A percentile compares a stretch with the other conserved stretches of the same genome.
phyloP scores from a whole-genome alignment of 2,113 vertebrate genomes.

The Mesembrinibis cayennensis region DNA sequence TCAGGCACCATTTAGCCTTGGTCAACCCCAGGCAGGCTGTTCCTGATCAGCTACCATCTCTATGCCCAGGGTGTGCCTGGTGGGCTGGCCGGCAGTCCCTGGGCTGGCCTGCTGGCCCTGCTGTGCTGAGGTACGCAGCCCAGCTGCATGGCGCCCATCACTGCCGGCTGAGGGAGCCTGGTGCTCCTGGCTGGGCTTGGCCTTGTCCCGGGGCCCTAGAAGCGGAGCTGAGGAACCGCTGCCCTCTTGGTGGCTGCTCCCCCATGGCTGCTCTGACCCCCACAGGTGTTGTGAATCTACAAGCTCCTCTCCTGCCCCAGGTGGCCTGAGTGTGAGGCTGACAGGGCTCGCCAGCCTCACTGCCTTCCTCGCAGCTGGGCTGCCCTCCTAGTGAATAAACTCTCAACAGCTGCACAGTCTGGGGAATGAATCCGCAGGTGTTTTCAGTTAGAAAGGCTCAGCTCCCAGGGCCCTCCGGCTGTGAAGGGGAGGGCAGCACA shows the following conservation, averaged over 20 bases:
- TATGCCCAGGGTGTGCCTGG: neutral
- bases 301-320: neutral
- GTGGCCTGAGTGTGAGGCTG: neutral
- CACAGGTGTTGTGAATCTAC: fast-evolving
- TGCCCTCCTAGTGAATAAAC: neutral
- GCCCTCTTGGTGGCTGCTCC: neutral
- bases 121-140: neutral
- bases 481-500: fast-evolving
- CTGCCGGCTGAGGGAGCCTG: fast-evolving
- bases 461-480: neutral
- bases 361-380: too few species aligned
- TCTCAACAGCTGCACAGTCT: neutral
- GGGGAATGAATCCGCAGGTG: neutral
- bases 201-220: neutral
- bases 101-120: neutral
- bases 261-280: neutral
- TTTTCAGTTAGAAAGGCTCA: fast-evolving
- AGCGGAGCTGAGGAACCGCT: fast-evolving
- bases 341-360: neutral
- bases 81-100: neutral
- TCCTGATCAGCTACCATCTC: neutral
- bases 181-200: neutral
- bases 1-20: neutral
- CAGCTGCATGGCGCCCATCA: fast-evolving
- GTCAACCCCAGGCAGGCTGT: neutral